A percentile compares a stretch with the other conserved stretches of the same genome.
These are phyloP conservation scores for Champsocephalus gunnari DNA, from an alignment of 2,797 vertebrate genomes.

Conservation along the genomic window DNA sequence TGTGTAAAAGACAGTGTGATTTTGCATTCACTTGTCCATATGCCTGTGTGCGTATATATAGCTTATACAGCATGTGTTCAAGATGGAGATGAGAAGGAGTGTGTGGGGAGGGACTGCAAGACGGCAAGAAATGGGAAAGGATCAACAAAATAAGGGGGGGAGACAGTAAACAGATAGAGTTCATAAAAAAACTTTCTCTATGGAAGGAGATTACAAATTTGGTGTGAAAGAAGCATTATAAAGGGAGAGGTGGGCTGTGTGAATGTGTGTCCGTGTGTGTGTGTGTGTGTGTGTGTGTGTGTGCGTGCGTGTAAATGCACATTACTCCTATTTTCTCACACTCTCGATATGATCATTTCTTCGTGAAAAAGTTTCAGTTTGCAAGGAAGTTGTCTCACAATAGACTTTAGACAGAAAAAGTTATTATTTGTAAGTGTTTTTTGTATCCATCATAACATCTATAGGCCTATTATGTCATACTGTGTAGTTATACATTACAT, in stretches of 20 bases:
- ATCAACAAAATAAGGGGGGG: not conserved
- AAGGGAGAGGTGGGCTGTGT: slow-evolving; percentile 13
- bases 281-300: not conserved
- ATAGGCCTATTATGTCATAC: too few species aligned
- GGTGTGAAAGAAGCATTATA: slow-evolving; percentile 31
- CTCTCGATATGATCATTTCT: not conserved
- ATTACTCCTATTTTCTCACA: slow-evolving; percentile 1
- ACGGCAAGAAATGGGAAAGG: slow-evolving; percentile 42
- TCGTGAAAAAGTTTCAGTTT: too few species aligned
- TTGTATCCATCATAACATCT: too few species aligned
- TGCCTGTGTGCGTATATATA: slow-evolving; percentile 39
- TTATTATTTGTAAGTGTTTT: too few species aligned
- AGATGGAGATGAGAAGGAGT: slow-evolving; percentile 77
- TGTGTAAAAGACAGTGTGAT: slow-evolving; percentile 29
- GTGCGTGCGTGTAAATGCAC: not conserved
- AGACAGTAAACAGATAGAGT: slow-evolving; percentile 34
- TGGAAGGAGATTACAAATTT: slow-evolving; percentile 68
- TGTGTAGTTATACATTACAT: too few species aligned
- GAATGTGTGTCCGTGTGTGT: not conserved
- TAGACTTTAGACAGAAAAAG: too few species aligned
- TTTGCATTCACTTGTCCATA: slow-evolving; percentile 45
- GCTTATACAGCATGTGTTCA: slow-evolving; percentile 59
- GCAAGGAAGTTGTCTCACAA: too few species aligned
- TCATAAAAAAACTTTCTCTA: slow-evolving; percentile 49
- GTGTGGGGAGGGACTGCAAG: slow-evolving; percentile 63